Evolutionary conservation across 2,888 invertebrate genomes (phyloP), one percentile per base, ranked within the genome.

Genomic region (Drosophila testacea): DNA sequence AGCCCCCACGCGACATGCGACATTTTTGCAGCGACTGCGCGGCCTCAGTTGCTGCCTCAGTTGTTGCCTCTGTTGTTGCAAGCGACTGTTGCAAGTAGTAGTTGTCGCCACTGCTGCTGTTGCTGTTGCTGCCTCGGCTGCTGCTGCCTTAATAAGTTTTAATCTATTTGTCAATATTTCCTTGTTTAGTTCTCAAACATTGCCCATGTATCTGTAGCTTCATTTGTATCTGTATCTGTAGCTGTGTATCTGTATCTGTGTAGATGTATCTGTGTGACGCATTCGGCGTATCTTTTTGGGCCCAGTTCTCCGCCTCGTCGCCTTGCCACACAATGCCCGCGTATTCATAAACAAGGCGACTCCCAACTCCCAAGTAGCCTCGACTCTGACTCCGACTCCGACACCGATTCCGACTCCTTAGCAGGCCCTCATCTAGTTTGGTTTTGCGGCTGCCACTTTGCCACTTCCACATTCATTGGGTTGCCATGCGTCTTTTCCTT

Each of bases 81-180:
- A 16, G 36, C 46, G 9, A 22, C 34, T 46, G 44, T 36, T 34
- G 50, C 50, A 50, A n/a, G 34, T 22, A 32, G 55, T 36, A 22
- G 22, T 22, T 22, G 22, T 22, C 22, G 22, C 22, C 22, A 3
- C 22, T 47, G 55, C 32, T 22, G 54, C 55, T 6, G 42, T 22
- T 55, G 54, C 42, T 54, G 54, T 9, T 30, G 30, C 47, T 79
- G 76, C 66, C 50, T 63, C 69, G 16, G 42, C 30, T 47, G 54
- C 9, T 42, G 77, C 68, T 65, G 73, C 69, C 67, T 88, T 83
- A 83, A 89, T 85, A 89, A 88, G 83, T 86, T 74, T 79, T 88
- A 89, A 88, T 88, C 83, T 90, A 90, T 90, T 83, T 84, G 83
- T 88, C 83, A 88, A 88, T 89, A 83, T 89, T 83, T 83, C 68